Evolutionary conservation across 2,888 invertebrate species (phyloP), one percentile per base, ranked within the genome.

Genomic region (Mylabris sibirica): DNA sequence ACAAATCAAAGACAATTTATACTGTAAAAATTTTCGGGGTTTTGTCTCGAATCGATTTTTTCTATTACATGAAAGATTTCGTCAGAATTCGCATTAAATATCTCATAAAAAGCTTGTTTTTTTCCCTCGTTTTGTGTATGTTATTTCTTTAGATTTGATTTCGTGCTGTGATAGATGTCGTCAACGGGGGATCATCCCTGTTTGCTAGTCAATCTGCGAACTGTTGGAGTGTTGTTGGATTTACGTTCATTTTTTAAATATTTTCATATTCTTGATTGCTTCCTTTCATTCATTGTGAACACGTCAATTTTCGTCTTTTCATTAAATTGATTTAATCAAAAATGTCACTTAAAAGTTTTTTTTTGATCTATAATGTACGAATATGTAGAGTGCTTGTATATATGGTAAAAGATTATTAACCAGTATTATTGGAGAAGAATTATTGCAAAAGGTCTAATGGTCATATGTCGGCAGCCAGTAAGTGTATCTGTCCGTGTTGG

Each of bases 401-500:
- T 44, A 17, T 17, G n/a, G 17, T 17, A 44, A 44, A 17, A 1
- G n/a, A 44, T 17, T 44, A 44, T 44, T 44, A n/a, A 44, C 44
- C 5, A 17, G 4, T 44, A 44, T 44, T n/a, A 44, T 44, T 12
- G 38, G 12, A 44, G n/a, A 44, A 3, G n/a, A 26, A 30, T 30
- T 30, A 30, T 30, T 30, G 30, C 14, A 57, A 26, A 26, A 57
- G 65, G 64, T 67, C 59, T 74, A 74, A 67, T 67, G 66, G 68
- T 22, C 64, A 65, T 72, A 57, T 65, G 62, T 65, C 65, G 67
- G 69, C 64, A 61, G 72, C 69, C 71, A 66, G 76, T 75, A 75
- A 76, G 76, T 78, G 72, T 74, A 68, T 77, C 74, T 76, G 75
- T 74, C 77, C 73, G 72, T 70, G 72, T 73, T 71, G 76, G 75